A percentile compares a stretch with the other conserved stretches of the same genome.
Conservation (phyloP, 2,113 vertebrate genomes). For the Felis chaus region DNA sequence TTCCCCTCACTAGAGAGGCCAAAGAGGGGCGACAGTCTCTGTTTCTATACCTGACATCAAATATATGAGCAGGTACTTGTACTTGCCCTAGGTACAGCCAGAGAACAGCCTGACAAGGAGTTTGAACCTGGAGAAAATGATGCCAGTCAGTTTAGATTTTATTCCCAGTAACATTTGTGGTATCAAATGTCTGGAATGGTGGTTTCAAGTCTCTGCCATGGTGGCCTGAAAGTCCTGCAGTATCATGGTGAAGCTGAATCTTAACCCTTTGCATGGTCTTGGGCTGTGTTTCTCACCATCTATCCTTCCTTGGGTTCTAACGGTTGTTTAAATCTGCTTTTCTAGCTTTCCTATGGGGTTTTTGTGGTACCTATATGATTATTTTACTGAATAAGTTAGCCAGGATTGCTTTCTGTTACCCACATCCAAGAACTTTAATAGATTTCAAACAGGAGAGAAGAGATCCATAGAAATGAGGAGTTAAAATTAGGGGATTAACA, state of each 20-base stretch:
- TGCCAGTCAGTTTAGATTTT: background rate
- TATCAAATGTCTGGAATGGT: background rate
- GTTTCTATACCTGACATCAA: background rate
- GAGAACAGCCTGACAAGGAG: background rate
- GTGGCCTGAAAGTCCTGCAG: too few relatives aligned
- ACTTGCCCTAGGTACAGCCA: background rate
- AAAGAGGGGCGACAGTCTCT: background rate
- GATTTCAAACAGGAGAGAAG: background rate
- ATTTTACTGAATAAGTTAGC: background rate
- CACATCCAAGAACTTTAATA: background rate
- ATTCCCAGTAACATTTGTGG: too few relatives aligned
- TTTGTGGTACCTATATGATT: background rate
- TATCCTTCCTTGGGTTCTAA: background rate
- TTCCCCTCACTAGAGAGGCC: background rate
- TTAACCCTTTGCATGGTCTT: background rate
- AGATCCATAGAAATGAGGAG: background rate
- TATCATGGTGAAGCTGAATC: background rate
- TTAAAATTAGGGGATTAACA: background rate
- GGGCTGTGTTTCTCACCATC: background rate
- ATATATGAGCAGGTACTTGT: background rate
- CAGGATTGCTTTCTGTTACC: background rate
- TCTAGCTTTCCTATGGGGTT: background rate
- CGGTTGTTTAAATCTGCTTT: background rate
- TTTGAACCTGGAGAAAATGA: background rate
- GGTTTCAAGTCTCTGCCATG: background rate